These are phyloP conservation scores for Caenorhabditis imperialis DNA, from an alignment of 2,888 invertebrate genomes.

Conservation along the genomic window DNA sequence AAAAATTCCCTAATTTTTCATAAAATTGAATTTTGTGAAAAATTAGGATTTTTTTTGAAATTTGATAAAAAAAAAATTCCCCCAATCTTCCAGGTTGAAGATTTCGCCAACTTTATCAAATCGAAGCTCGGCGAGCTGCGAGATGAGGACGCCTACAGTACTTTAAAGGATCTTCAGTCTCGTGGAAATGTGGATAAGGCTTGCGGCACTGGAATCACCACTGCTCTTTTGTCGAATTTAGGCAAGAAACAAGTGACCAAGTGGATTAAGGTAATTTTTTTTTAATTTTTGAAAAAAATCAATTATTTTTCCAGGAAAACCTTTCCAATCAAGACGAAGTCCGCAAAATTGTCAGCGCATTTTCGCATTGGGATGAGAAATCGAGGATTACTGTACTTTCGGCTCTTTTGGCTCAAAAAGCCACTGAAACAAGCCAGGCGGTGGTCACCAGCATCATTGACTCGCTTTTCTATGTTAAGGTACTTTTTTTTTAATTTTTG, in stretches of 20 bases:
- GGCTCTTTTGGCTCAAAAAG: constrained; percentile 28
- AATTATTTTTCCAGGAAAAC: constrained; percentile 34
- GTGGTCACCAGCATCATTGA: constrained; percentile 48
- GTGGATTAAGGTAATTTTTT: constrained; percentile 48
- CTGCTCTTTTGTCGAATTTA: constrained; percentile 33
- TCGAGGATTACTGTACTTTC: constrained; percentile 34
- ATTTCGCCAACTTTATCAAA: constrained; percentile 37
- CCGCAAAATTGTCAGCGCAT: constrained; percentile 39
- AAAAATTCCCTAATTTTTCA: too few species aligned
- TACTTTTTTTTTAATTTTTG: neutral
- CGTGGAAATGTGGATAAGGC: constrained; percentile 49
- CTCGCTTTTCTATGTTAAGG: constrained; percentile 51
- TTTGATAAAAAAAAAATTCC: neutral
- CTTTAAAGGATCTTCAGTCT: constrained; percentile 29
- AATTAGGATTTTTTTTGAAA: neutral
- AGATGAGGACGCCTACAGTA: constrained; percentile 38
- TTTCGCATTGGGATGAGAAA: constrained; percentile 48
- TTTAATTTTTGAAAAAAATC: neutral
- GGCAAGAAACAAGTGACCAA: constrained; percentile 39
- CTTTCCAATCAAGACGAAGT: constrained; percentile 42
- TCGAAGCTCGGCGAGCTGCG: constrained; percentile 23
- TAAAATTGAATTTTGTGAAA: neutral
- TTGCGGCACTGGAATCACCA: constrained; percentile 25
- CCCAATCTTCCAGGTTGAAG: constrained; percentile 38
- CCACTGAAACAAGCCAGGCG: constrained; percentile 44